A percentile compares a stretch with the other conserved stretches of the same genome.
Conservation (phyloP, 2,888 invertebrate species). For the Cremastinae sp. region DNA sequence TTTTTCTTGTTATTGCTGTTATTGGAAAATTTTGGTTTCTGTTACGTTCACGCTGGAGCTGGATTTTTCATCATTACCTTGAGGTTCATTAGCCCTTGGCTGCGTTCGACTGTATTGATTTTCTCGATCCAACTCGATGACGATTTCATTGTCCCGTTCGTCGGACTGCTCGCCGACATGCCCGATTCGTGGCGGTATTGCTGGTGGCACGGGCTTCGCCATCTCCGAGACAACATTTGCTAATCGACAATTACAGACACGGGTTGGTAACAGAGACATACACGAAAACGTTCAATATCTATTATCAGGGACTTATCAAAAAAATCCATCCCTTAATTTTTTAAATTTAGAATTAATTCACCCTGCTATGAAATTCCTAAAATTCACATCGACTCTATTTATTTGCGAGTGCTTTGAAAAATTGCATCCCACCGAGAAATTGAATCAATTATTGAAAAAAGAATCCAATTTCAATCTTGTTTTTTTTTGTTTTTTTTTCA, state of each 20-base stretch:
- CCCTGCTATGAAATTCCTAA: not conserved
- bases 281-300: constrained; percentile 44
- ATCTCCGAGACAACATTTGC: constrained; percentile 79
- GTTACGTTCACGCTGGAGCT: constrained; percentile 36
- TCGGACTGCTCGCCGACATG: constrained; percentile 81
- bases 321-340: constrained; percentile 18
- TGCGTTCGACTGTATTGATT: constrained; percentile 84
- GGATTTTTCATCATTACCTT: constrained; percentile 74
- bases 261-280: constrained; percentile 65
- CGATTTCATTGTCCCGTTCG: constrained; percentile 85
- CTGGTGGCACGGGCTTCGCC: constrained; percentile 78
- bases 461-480: too few relatives aligned
- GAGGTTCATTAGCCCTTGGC: constrained; percentile 79
- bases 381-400: too few relatives aligned
- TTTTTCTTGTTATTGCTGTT: constrained; percentile 36
- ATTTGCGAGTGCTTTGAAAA: too few relatives aligned
- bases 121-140: constrained; percentile 85
- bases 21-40: constrained; percentile 7
- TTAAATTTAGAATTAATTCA: not conserved
- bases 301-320: constrained; percentile 35
- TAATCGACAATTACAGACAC: constrained; percentile 69
- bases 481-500: too few relatives aligned
- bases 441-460: too few relatives aligned
- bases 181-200: constrained; percentile 80
- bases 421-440: too few relatives aligned